Conservation (phyloP, 2,113 vertebrate genomes). For the Desmodus rotundus region DNA sequence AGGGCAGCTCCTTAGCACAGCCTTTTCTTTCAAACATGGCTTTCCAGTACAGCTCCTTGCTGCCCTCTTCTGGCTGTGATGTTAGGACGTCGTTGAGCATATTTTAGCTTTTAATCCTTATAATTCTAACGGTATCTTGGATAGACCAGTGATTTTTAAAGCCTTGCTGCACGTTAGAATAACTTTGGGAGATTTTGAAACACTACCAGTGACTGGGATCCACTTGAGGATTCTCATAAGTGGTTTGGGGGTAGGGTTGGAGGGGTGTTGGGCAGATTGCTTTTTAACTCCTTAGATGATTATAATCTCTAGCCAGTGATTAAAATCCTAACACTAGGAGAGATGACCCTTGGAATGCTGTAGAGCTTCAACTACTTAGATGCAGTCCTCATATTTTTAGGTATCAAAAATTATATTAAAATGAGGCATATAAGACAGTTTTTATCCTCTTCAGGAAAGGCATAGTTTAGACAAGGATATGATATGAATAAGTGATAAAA, state of each 20-base stretch:
- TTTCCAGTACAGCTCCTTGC: constrained; percentile 51
- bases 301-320: background rate
- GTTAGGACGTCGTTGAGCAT: background rate
- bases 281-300: background rate
- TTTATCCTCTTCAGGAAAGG: background rate
- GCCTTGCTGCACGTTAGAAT: background rate
- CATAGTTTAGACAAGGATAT: background rate
- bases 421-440: background rate
- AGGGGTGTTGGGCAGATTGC: background rate
- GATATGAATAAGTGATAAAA: background rate
- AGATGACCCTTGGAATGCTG: background rate
- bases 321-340: background rate
- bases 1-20: background rate
- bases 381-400: background rate
- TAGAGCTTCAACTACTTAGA: background rate
- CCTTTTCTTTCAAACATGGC: background rate
- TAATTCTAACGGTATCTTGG: background rate
- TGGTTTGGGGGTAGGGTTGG: background rate
- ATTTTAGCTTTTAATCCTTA: constrained; percentile 32
- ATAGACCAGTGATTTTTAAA: background rate
- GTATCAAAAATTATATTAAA: background rate
- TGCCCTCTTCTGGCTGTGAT: constrained; percentile 69
- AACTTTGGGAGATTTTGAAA: background rate
- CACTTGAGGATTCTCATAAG: background rate
- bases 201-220: background rate